Base-by-base conservation (phyloP, 1,140 invertebrate genomes). In the Acromyrmex echinatior region DNA sequence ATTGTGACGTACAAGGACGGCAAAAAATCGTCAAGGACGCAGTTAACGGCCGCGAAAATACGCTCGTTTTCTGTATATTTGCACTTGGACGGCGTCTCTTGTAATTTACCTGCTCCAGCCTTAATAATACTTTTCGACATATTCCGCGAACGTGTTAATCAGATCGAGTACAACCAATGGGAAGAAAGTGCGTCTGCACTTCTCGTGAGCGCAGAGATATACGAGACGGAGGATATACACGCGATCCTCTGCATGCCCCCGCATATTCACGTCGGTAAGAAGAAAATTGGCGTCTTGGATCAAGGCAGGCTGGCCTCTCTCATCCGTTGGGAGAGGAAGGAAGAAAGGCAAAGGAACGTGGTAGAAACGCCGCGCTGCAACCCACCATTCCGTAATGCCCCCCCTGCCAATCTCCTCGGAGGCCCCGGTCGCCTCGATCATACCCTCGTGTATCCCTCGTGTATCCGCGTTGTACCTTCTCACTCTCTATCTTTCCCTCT, bases 91-190 rank as follows among this genome's bases (percentile, higher is more conserved):
- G 49, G 31, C 60, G 65, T 45, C 71, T 82, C 80, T 88, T 62
- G 78, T 87, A 91, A 90, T 88, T 87, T 87, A 25, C 71, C 71
- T 66, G 49, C 18, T 14, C 71, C 71, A 58, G 39, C 73, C 79
- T 86, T 91, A 91, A 91, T 91, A 91, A 91, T 39, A 88, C 70
- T 91, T 85, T 90, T 53, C 74, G 60, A 71, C 62, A 79, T 91
- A 88, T 91, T 89, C 84, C 87, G 70, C 68, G 89, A 88, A 86
- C 89, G 87, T 91, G 90, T 89, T 91, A 91, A 91, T 90, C 90
- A 89, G 87, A 91, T 89, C 90, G 89, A 87, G 78, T 87, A 78
- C 87, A 82, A 85, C 88, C 85, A 86, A 87, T 87, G 79, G 25
- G 88, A 91, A 84, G 84, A 71, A 90, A 88, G 87, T 86, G 82